Percentiles rank a stretch among this genome's conserved stretches.
Evolutionary conservation across 1,140 invertebrate species (phyloP).

Genomic region (Drosophila melanica): DNA sequence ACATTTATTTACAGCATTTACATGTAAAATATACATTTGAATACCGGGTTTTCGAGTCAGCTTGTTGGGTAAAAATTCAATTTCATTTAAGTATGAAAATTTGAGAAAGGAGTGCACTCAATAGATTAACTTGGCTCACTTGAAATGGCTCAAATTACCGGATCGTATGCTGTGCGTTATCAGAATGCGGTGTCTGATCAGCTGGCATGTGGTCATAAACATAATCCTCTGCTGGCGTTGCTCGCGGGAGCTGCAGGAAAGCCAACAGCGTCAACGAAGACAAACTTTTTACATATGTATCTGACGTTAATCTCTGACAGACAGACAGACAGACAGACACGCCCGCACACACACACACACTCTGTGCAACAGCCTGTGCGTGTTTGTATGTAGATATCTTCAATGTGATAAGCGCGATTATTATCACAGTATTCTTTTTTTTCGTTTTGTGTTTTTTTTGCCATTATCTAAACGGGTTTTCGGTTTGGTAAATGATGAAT

Average conservation of each 20-base stretch:
- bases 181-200: slow-evolving; percentile 26
- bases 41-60: too few species aligned
- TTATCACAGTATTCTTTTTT: slow-evolving; percentile 55
- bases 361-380: slow-evolving; percentile 23
- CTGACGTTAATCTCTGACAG: slow-evolving; percentile 68
- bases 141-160: neutral
- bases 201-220: slow-evolving; percentile 59
- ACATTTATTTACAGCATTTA: too few species aligned
- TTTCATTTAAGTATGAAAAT: slow-evolving; percentile 11
- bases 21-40: too few species aligned
- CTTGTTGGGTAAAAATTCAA: too few species aligned
- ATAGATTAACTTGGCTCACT: slow-evolving; percentile 8
- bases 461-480: slow-evolving; percentile 71
- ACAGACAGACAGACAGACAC: slow-evolving; percentile 5
- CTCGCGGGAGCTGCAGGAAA: slow-evolving; percentile 37
- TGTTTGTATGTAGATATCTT: slow-evolving; percentile 52
- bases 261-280: slow-evolving; percentile 49
- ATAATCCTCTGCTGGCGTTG: slow-evolving; percentile 57
- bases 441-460: slow-evolving; percentile 38
- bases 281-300: slow-evolving; percentile 48
- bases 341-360: neutral
- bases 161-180: slow-evolving; percentile 13
- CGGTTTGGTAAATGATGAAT: slow-evolving; percentile 69
- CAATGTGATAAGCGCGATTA: slow-evolving; percentile 71
- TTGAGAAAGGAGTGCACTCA: slow-evolving; percentile 8